Base-by-base conservation (phyloP, 2,113 vertebrate genomes). In the Patagioenas fasciata region DNA sequence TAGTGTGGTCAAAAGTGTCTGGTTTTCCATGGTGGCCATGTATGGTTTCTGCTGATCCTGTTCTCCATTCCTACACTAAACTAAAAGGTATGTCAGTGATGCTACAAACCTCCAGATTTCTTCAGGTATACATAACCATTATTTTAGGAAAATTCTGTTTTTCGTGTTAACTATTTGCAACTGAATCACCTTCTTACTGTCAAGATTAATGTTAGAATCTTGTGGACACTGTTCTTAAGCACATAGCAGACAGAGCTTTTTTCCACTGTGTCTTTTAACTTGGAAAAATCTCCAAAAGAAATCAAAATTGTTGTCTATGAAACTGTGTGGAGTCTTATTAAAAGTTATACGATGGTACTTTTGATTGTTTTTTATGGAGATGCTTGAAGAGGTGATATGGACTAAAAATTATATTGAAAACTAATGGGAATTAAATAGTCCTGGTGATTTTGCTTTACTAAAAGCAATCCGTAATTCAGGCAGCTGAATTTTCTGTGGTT, bases 11-110 rank as follows among this genome's bases (percentile, higher is more conserved):
- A 44, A 99, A 99, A 95, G 99, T 99, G 82, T 98, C 98, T 3
- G 99, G 99, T 44, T 99, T 99, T 96, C 99, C 99, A 2, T 99
- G 99, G 99, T 99, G 99, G 99, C 99, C 99, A 0, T 99, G 99
- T 96, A 99, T 99, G 98, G 98, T 99, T 91, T 99, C 99, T 95
- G 98, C 98, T 31, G 99, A 99, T 93, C 99, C 99, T 5, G 98
- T 99, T 47, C 98, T 98, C 58, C 98, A 98, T 89, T 96, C 82
- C 90, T 98, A 99, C 93, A 98, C 99, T 93, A 99, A 98, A 93
- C 98, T 98, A 60, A 99, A 99, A 98, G 98, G 99, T 99, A 98
- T 14, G 95, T 85, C 21, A 23, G 8, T 44, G 28, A 36, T 65
- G 47, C 53, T 51, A 14, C 58, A 81, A 50, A 61, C 26, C n/a